Base-by-base conservation (phyloP, 2,113 vertebrate genomes). In the Pelvicachromis taeniatus region DNA sequence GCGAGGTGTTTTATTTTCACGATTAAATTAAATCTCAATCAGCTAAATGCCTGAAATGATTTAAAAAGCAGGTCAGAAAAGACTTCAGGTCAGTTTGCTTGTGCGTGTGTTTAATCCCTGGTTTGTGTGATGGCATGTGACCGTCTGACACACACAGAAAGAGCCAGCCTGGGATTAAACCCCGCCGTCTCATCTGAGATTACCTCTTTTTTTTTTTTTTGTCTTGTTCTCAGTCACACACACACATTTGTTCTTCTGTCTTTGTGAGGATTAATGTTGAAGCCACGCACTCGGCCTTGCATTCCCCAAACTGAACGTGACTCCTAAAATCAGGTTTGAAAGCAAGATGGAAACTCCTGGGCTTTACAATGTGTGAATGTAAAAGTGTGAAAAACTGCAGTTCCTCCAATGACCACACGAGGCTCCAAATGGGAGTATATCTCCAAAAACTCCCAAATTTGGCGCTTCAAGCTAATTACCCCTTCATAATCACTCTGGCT, bases 71-170 rank as follows among this genome's bases (percentile, higher is more conserved):
- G 84, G 82, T 85, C 88, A 91, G 58, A 87, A 21, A 55, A 78
- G 35, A 85, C 53, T 65, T 78, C 70, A 16, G 68, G 78, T 85
- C 55, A 8, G 11, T 79, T 35, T 45, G 40, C 82, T 56, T 80
- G 84, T 65, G 59, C 38, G 45, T 82, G 83, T 68, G n/a, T 88
- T 91, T 93, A 93, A 93, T 93, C 91, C 81, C 33, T 84, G 81
- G 70, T 87, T 50, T 87, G 50, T 90, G 91, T 91, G 88, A 79
- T 75, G 92, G 89, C 91, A 92, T 91, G 91, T 90, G 85, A 84
- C 73, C 8, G 58, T 88, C 86, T 82, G 85, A 85, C 82, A 83
- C 86, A 79, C 75, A 85, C 48, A 84, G 80, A 84, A 56, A 86
- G 50, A 35, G 52, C 35, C 6, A 6, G 58, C 26, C 65, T 70